Base-by-base conservation (phyloP, 2,888 invertebrate species). In the Spodoptera picta region DNA sequence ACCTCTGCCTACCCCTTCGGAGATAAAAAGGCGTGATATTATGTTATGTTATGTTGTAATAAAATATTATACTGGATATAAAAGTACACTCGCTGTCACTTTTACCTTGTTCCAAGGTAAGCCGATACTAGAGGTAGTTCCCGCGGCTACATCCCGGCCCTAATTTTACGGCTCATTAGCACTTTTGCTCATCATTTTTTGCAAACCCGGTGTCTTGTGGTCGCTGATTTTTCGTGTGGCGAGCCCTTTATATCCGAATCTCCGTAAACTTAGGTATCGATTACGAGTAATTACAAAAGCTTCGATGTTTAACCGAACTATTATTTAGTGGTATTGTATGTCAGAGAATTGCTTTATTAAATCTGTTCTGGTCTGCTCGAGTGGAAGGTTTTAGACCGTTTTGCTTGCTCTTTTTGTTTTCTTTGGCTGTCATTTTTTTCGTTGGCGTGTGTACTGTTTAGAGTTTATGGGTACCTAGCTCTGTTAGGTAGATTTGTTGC, bases 151-250 rank as follows among this genome's bases (percentile, higher is more conserved):
- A 82, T 83, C 83, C 84, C 85, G 86, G 89, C 93, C 94, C 93
- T 92, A 93, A 94, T 94, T 94, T 94, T 86, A 85, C 89, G 90
- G 83, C 93, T 94, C 94, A 94, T 94, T 94, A 90, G 78, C 79
- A 84, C 81, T 89, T 88, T 84, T 83, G 83, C 83, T 84, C 86
- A 89, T 92, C 87, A 49, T 88, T 91, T 92, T 93, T 92, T 91
- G 90, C 91, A 82, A 81, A 86, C 82, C 85, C 88, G 87, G 75
- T 88, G 88, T 86, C 83, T 85, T 82, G 81, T 85, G 67, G 76
- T 80, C 75, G 77, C 77, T 82, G 73, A 75, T 73, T 75, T 70
- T 75, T 71, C 73, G 75, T 75, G 75, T 75, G 58, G 45, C 46
- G 3, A 9, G 73, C 72, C 83, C 81, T 87, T 90, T 91, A 86